A percentile compares a stretch with the other conserved stretches of the same genome.
Conservation (phyloP, 2,797 vertebrate species). For the Ctenochaetus hawaiiensis region DNA sequence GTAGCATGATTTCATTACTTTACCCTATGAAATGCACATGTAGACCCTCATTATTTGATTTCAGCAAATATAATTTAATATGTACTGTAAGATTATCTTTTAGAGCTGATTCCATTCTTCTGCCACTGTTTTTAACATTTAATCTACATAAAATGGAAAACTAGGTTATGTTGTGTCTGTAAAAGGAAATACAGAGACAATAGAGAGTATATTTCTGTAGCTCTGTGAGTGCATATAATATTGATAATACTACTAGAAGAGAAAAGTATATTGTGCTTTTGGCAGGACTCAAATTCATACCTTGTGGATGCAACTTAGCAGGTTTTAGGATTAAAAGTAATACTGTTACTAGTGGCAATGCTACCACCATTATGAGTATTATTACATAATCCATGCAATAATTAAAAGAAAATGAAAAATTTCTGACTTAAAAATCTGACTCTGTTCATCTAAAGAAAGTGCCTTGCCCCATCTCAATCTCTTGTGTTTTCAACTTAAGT, state of each 20-base stretch:
- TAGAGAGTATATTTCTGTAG: constrained; percentile 6
- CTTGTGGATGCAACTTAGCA: not conserved
- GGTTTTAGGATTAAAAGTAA: not conserved
- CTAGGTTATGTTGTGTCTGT: not conserved
- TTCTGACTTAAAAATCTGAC: not conserved
- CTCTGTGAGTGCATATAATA: constrained; percentile 13
- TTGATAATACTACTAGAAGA: constrained; percentile 9
- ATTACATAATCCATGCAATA: too few species aligned
- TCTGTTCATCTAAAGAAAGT: constrained; percentile 6
- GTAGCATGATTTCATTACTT: not conserved
- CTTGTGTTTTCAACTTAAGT: constrained; percentile 14
- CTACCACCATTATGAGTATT: rapidly evolving
- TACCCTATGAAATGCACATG: not conserved
- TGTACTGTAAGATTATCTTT: not conserved
- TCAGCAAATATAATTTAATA: not conserved
- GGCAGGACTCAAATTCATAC: not conserved
- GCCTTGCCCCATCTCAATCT: constrained; percentile 30
- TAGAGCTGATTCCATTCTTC: not conserved
- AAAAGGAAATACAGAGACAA: constrained; percentile 10
- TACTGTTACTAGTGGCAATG: not conserved
- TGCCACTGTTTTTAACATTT: constrained; percentile 11
- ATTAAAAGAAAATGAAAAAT: not conserved
- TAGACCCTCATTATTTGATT: not conserved
- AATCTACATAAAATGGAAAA: constrained; percentile 27
- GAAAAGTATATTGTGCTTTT: constrained; percentile 1